phyloP scores from a whole-genome alignment of 2,888 invertebrate species.

The Caenorhabditis macrosperma region DNA sequence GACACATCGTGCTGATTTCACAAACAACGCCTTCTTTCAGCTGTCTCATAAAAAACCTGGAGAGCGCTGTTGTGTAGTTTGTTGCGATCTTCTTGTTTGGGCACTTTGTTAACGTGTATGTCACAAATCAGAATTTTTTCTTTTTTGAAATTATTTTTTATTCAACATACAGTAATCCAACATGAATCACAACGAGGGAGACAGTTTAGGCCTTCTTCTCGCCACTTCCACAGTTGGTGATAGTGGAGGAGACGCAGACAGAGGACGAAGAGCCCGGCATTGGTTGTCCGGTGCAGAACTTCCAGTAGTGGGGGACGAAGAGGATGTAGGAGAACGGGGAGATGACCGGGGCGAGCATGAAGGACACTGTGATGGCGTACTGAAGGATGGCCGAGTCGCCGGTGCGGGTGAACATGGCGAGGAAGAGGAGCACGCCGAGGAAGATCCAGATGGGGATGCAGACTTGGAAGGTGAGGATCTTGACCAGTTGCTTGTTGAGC shows the following conservation, averaged over 20 bases:
- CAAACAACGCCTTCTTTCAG: too few relatives aligned
- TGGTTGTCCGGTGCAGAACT: constrained; percentile 31
- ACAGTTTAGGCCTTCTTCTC: not conserved
- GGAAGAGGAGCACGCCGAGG: constrained; percentile 42
- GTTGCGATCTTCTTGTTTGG: too few relatives aligned
- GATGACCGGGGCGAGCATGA: constrained; percentile 50
- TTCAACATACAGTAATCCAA: too few relatives aligned
- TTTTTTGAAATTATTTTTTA: too few relatives aligned
- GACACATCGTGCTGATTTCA: too few relatives aligned
- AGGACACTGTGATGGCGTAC: constrained; percentile 33
- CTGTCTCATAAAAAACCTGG: too few relatives aligned
- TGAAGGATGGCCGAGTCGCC: constrained; percentile 4
- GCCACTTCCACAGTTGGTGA: not conserved
- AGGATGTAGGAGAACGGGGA: constrained; percentile 47
- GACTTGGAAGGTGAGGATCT: constrained; percentile 54
- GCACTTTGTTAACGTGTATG: too few relatives aligned
- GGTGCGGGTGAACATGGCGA: constrained; percentile 22
- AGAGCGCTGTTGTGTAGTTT: too few relatives aligned
- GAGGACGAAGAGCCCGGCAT: not conserved
- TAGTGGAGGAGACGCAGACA: not conserved
- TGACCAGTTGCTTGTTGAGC: constrained; percentile 45
- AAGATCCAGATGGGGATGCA: constrained; percentile 54
- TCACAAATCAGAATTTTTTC: too few relatives aligned
- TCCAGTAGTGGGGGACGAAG: constrained; percentile 49
- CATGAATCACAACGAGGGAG: too few relatives aligned